A percentile compares a stretch with the other conserved stretches of the same genome.
Evolutionary conservation across 2,113 vertebrate genomes (phyloP).

Genomic region (Sinocyclocheilus anophthalmus): DNA sequence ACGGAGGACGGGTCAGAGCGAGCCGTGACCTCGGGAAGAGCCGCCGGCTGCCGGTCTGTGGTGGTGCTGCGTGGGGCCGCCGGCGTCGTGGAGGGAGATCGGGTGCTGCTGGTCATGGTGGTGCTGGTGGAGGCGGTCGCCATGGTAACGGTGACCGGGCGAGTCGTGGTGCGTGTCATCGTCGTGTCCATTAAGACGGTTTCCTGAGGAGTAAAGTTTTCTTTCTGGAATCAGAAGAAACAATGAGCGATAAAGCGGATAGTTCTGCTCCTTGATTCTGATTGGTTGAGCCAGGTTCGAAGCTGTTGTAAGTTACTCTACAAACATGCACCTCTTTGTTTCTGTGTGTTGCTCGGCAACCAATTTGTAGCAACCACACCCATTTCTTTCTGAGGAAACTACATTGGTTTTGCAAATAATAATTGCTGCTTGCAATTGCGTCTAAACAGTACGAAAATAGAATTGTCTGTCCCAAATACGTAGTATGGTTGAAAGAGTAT

Average conservation of each 20-base stretch:
- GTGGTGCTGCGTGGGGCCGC: conserved; percentile 77
- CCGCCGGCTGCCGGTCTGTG: conserved; percentile 57
- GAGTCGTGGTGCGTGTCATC: conserved; percentile 57
- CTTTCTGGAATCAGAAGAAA: conserved; percentile 66
- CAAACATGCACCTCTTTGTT: too few relatives aligned
- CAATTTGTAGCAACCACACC: too few relatives aligned
- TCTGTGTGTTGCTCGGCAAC: too few relatives aligned
- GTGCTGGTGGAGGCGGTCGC: conserved; percentile 70
- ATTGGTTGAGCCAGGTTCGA: too few relatives aligned
- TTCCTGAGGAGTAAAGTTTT: conserved; percentile 81
- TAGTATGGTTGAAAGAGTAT: too few relatives aligned
- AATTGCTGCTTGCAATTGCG: too few relatives aligned
- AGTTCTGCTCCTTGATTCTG: too few relatives aligned
- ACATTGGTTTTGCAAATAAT: too few relatives aligned
- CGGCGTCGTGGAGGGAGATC: conserved; percentile 66
- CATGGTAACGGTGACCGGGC: conserved; percentile 66
- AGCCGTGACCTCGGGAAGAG: conserved; percentile 67
- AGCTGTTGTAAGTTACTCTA: too few relatives aligned
- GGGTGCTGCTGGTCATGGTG: conserved; percentile 67
- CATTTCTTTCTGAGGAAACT: too few relatives aligned
- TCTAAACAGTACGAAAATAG: too few relatives aligned
- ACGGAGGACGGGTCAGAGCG: conserved; percentile 78
- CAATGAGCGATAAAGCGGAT: background rate
- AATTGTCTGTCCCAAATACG: too few relatives aligned
- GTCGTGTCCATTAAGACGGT: conserved; percentile 82